phyloP scores from a whole-genome alignment of 1,140 invertebrate species.

The Coptotermes formosanus region DNA sequence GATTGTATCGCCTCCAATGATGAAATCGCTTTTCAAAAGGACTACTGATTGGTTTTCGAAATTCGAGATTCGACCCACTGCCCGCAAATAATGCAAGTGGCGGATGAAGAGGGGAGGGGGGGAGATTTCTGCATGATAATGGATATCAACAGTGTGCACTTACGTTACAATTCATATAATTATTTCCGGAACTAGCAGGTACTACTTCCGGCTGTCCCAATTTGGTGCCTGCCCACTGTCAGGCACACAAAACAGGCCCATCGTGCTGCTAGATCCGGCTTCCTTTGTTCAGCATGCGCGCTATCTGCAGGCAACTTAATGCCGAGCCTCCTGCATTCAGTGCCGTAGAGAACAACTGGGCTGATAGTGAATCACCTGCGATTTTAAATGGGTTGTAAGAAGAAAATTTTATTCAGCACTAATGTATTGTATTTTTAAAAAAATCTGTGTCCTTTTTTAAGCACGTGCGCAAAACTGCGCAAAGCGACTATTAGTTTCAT shows the following conservation, averaged over 20 bases:
- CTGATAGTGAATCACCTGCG: not conserved
- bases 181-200: not conserved
- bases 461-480: no score
- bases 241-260: not conserved
- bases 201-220: not conserved
- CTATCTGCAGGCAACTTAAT: not conserved
- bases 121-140: not conserved
- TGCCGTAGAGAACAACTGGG: not conserved
- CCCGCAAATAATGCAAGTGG: not conserved
- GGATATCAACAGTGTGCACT: not conserved
- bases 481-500: no score
- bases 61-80: not conserved
- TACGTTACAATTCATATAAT: constrained; percentile 14
- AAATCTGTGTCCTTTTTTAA: not conserved
- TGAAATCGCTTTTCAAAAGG: constrained; percentile 2
- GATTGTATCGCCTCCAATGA: constrained; percentile 15
- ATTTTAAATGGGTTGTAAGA: not conserved
- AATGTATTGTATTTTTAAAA: not conserved
- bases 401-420: not conserved
- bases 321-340: not conserved
- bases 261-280: not conserved
- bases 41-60: constrained; percentile 15
- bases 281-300: not conserved
- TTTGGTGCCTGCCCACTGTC: not conserved
- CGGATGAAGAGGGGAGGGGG: not conserved